Base-by-base conservation (phyloP, 2,113 vertebrate species). In the Pardalotus punctatus region DNA sequence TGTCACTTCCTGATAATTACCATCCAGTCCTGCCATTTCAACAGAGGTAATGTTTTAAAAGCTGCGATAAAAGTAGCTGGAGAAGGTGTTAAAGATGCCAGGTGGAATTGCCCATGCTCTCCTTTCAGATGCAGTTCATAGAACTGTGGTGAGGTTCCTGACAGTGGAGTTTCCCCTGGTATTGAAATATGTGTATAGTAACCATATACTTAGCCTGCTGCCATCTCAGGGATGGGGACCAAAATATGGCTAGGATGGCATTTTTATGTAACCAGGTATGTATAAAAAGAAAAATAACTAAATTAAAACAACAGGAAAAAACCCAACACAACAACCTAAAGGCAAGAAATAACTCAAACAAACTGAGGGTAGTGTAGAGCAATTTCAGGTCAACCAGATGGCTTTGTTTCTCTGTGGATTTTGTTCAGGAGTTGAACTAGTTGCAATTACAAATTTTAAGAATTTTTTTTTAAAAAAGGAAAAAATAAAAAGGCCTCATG, bases 391-490 rank as follows among this genome's bases (percentile, higher is more conserved):
- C 58, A 67, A 24, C 9, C 43, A 66, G 72, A 40, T 65, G 10
- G 38, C 24, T 94, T 80, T 71, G 33, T 54, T 93, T 85, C 33
- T 67, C 35, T 25, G 1, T 61, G 22, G 16, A 22, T 88, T 92
- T 92, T 88, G 38, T 79, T 88, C n/a, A 67, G n/a, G 33, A 76
- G 48, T 56, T 80, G 43, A 81, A 33, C 38, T 74, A 73, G 71
- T 45, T 90, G n/a, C 17, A 64, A 43, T 76, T 69, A 64, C 2
- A 43, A 65, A 47, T 60, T 24, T 35, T 54, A 47, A 31, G 18
- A 51, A 45, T 48, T 48, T 48, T 45, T 45, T 45, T 48, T 23
- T 23, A 11, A 12, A 19, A 17, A 12, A 43, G 4, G 19, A 33
- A 38, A 50, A 21, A 43, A 5, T 20, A 29, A 1, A 47, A 61